phyloP scores from a whole-genome alignment of 2,797 vertebrate genomes.

The Phrynocephalus guinanensis region DNA sequence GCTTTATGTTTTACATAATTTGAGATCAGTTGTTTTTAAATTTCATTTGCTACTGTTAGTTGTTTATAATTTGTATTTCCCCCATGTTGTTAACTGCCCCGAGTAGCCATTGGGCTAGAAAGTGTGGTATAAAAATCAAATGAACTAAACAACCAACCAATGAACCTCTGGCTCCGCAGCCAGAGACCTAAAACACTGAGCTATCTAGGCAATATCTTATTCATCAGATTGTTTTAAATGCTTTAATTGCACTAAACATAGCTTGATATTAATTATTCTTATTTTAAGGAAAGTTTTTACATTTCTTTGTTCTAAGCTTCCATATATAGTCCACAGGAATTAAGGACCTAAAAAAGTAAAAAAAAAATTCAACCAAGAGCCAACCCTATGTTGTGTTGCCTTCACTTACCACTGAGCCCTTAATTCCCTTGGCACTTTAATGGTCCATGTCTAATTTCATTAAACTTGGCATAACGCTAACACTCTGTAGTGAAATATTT shows the following conservation, averaged over 20 bases:
- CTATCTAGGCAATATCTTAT: neutral
- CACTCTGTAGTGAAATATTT: conserved; percentile 29
- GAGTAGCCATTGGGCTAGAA: too few species aligned
- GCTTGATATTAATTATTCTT: neutral
- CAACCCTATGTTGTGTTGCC: conserved; percentile 15
- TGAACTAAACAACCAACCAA: too few species aligned
- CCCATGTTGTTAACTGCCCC: too few species aligned
- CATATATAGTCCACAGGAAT: neutral
- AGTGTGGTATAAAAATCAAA: too few species aligned
- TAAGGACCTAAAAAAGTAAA: neutral
- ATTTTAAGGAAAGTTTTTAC: neutral
- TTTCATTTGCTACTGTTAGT: too few species aligned
- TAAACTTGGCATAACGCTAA: conserved; percentile 32
- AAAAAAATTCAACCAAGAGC: conserved; percentile 14
- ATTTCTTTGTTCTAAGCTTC: neutral
- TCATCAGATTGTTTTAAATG: neutral
- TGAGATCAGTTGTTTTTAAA: too few species aligned
- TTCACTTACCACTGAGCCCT: conserved; percentile 42
- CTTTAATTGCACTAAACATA: neutral
- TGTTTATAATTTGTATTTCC: too few species aligned
- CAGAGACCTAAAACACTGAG: too few species aligned
- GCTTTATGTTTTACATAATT: too few species aligned
- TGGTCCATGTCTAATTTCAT: conserved; percentile 51
- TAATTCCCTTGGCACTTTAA: conserved; percentile 25
- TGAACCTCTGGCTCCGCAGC: too few species aligned